phyloP scores from a whole-genome alignment of 2,113 vertebrate species.

The Pollachius pollachius region DNA sequence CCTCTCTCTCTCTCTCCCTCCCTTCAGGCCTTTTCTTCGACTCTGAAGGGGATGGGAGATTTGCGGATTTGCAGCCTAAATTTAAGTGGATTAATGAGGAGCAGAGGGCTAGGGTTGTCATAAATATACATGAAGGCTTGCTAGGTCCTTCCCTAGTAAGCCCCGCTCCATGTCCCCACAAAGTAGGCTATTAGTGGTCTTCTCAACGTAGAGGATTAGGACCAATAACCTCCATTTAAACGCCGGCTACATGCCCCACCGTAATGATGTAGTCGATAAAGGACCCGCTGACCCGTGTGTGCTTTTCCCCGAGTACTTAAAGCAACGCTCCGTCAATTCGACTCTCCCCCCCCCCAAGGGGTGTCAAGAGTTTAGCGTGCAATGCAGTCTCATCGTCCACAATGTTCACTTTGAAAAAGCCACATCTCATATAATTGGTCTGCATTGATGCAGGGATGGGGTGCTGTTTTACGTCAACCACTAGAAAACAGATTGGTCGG shows the following conservation, averaged over 20 bases:
- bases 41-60: constrained; percentile 52
- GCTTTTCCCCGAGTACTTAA: not conserved
- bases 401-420: no score
- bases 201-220: constrained; percentile 57
- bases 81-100: constrained; percentile 74
- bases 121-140: constrained; percentile 70
- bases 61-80: constrained; percentile 58
- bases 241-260: constrained; percentile 48
- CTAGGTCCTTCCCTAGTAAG: constrained; percentile 30
- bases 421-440: no score
- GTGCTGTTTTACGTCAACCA: no score
- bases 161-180: constrained; percentile 47
- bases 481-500: no score
- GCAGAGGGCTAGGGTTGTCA: constrained; percentile 63
- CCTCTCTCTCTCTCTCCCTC: constrained; percentile 7
- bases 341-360: no score
- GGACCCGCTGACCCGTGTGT: constrained; percentile 36
- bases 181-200: constrained; percentile 49
- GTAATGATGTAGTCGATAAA: constrained; percentile 56
- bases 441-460: no score
- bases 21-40: constrained; percentile 34
- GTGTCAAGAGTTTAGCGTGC: no score
- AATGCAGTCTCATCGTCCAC: no score
- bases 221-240: constrained; percentile 57
- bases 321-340: not conserved